Evolutionary conservation across 2,888 invertebrate species (phyloP), one percentile per base, ranked within the genome.

Genomic region (Pasiphila rectangulata): DNA sequence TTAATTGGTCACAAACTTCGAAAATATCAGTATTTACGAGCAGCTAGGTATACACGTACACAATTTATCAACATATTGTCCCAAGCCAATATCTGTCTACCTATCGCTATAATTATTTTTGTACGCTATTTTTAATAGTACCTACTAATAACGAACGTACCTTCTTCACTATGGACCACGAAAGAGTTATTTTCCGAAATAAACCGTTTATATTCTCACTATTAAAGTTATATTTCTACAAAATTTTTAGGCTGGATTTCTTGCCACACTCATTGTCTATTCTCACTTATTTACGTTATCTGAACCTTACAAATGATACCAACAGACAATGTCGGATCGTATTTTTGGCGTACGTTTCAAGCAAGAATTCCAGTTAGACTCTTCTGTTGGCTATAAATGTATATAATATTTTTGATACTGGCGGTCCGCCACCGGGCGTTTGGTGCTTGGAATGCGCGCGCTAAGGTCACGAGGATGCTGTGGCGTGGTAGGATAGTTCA

Each of bases 401-500:
- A 41, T 50, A 46, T 24, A 43, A 50, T 56, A 56, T 71, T 70
- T 70, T 69, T 57, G 68, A 67, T 58, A 51, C 51, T 50, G 54
- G 70, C 78, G 69, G 73, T 77, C 72, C 73, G 75, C 85, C 85
- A 83, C 83, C 86, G 85, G 82, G 53, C 68, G 67, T 69, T 79
- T 84, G 86, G 86, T 86, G 87, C 86, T 86, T 69, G 79, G 73
- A 67, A 67, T 59, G 56, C 57, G 63, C n/a, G 63, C 53, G 71
- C 57, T 43, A 41, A 37, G 39, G 61, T 63, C 72, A 27, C 13
- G 32, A 73, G 64, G 74, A 66, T 79, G 77, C 79, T 78, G 79
- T 81, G 74, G 63, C 69, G 67, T 72, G 69, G 44, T 59, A 54
- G 57, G 47, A 32, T 44, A 44, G 36, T 10, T 36, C 43, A 27